phyloP scores from a whole-genome alignment of 2,113 vertebrate species.

The Pandion haliaetus region DNA sequence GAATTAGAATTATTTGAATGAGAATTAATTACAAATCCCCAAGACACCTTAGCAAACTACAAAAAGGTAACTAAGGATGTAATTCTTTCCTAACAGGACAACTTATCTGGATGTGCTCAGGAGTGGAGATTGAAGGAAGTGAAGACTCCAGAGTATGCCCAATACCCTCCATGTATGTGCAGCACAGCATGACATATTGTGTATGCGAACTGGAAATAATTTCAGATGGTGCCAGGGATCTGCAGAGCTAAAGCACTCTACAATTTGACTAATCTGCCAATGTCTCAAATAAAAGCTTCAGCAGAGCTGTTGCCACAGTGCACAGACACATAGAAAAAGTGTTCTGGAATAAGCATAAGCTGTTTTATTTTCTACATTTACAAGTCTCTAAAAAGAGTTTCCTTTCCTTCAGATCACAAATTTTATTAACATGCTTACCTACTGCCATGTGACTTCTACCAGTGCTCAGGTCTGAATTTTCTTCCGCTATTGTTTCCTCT shows the following conservation, averaged over 20 bases:
- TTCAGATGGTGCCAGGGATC: not conserved
- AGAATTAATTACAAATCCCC: not conserved
- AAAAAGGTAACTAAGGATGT: not conserved
- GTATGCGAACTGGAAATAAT: not conserved
- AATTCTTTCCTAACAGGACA: not conserved
- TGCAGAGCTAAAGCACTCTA: not conserved
- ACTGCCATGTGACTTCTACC: not conserved
- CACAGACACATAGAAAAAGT: not conserved
- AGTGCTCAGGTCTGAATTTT: not conserved
- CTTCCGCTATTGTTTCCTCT: not conserved
- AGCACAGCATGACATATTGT: not conserved
- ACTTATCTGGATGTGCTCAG: not conserved
- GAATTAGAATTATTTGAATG: not conserved
- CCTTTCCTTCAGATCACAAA: not conserved
- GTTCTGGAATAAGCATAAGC: not conserved
- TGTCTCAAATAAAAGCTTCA: not conserved
- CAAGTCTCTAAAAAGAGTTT: not conserved
- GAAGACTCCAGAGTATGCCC: not conserved
- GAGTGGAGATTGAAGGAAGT: not conserved
- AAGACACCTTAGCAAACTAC: not conserved
- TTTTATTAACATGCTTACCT: not conserved
- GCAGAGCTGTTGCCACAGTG: not conserved
- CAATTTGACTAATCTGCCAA: not conserved
- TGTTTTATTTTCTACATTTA: not conserved
- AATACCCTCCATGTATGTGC: not conserved